These are phyloP conservation scores for Ctenomys sociabilis DNA, from an alignment of 2,113 vertebrate species.

Conservation along the genomic window DNA sequence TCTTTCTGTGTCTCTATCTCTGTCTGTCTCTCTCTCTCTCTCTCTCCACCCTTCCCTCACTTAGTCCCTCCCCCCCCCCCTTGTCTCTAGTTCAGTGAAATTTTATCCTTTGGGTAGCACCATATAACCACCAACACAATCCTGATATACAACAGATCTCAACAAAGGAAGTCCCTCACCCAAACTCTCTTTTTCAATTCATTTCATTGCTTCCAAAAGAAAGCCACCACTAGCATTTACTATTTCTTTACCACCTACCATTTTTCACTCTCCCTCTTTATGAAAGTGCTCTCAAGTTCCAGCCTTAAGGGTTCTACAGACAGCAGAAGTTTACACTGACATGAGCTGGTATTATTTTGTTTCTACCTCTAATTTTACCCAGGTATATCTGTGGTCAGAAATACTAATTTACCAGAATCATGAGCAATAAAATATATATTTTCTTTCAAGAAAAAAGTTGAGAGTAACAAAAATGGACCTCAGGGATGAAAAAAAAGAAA, in stretches of 20 bases:
- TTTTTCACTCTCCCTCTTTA: neutral
- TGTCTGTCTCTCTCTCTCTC: neutral
- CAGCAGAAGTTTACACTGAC: neutral
- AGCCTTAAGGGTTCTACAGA: neutral
- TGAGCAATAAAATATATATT: neutral
- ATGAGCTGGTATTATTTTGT: neutral
- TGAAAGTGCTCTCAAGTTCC: neutral
- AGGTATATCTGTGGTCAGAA: neutral
- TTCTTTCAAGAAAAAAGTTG: neutral
- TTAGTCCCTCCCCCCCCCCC: too few relatives aligned
- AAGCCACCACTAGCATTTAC: neutral
- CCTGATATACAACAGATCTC: neutral
- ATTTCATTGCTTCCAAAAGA: neutral
- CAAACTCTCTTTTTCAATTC: neutral
- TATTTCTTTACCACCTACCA: neutral
- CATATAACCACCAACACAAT: neutral
- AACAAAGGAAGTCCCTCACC: neutral
- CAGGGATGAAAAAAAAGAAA: neutral
- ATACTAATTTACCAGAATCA: neutral
- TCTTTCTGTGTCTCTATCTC: neutral
- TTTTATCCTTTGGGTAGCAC: neutral
- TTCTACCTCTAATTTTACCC: neutral
- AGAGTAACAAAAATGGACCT: neutral
- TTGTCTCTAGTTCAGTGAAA: neutral
- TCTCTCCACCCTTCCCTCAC: neutral